phyloP scores from a whole-genome alignment of 2,113 vertebrate species.

The Sorex araneus region DNA sequence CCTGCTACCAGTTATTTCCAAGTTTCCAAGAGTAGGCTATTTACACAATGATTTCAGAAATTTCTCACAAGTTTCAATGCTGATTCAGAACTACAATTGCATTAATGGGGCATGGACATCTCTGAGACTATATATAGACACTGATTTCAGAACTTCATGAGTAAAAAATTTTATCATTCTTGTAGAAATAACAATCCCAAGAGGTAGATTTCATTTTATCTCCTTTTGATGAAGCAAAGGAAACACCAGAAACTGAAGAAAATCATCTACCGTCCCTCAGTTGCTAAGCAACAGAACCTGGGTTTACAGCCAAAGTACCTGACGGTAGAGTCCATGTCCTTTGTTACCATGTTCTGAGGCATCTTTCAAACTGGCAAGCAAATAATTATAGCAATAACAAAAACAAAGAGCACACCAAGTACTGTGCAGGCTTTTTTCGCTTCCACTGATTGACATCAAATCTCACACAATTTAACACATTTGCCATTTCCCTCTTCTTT shows the following conservation, averaged over 20 bases:
- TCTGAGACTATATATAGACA: background rate
- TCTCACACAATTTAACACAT: background rate
- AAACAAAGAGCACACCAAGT: background rate
- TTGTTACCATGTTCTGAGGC: conserved; percentile 2
- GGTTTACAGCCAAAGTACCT: conserved; percentile 25
- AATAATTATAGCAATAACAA: background rate
- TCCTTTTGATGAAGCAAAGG: conserved; percentile 53
- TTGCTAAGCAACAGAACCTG: background rate
- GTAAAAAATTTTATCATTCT: conserved; percentile 12
- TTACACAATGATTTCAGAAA: conserved; percentile 51
- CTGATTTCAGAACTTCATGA: conserved; percentile 21
- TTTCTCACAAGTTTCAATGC: conserved; percentile 38
- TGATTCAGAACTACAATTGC: conserved; percentile 33
- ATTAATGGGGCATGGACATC: conserved; percentile 3
- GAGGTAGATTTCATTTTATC: conserved; percentile 6
- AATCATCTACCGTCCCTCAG: background rate
- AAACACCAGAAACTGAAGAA: conserved; percentile 40
- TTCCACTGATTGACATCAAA: conserved; percentile 41
- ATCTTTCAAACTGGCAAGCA: conserved; percentile 47
- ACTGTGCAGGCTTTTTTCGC: background rate
- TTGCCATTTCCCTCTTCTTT: conserved; percentile 44
- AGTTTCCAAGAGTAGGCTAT: conserved; percentile 25
- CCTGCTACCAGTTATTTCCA: background rate
- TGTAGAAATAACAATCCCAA: background rate
- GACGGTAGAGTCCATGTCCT: background rate